Percentiles rank a stretch among this genome's conserved stretches.
Conservation (phyloP, 2,113 vertebrate genomes). For the Leucosticte australis region DNA sequence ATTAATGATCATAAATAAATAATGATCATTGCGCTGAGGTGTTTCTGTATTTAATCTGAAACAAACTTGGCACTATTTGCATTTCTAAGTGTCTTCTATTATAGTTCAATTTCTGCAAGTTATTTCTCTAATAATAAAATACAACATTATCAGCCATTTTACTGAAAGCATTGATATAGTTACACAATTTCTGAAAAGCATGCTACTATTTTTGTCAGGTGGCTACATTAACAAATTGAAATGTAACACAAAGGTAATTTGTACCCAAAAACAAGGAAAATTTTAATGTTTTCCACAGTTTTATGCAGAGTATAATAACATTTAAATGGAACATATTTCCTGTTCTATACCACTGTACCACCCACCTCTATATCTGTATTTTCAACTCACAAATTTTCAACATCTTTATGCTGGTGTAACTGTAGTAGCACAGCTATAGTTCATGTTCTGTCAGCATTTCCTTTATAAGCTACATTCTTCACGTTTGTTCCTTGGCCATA, state of each 20-base stretch:
- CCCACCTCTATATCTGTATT: background rate
- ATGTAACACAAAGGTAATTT: background rate
- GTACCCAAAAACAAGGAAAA: background rate
- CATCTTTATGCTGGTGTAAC: slow-evolving; percentile 50
- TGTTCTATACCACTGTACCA: background rate
- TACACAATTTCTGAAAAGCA: background rate
- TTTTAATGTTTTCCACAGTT: background rate
- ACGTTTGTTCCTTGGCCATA: slow-evolving; percentile 76
- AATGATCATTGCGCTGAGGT: background rate
- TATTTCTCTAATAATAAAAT: background rate
- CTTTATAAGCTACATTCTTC: slow-evolving; percentile 77
- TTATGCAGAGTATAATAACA: background rate
- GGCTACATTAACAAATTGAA: background rate
- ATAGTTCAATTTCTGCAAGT: background rate
- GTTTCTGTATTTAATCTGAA: background rate
- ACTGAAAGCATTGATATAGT: background rate
- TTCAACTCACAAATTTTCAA: slow-evolving; percentile 59
- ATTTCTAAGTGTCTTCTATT: background rate
- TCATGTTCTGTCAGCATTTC: slow-evolving; percentile 83
- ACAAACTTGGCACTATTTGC: background rate
- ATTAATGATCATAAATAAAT: slow-evolving; percentile 26
- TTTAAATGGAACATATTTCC: background rate
- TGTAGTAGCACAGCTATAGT: slow-evolving; percentile 69
- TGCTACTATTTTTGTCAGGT: background rate
- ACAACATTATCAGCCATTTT: background rate